Conservation (phyloP, 2,797 vertebrate species). For the Sitta carolinensis region DNA sequence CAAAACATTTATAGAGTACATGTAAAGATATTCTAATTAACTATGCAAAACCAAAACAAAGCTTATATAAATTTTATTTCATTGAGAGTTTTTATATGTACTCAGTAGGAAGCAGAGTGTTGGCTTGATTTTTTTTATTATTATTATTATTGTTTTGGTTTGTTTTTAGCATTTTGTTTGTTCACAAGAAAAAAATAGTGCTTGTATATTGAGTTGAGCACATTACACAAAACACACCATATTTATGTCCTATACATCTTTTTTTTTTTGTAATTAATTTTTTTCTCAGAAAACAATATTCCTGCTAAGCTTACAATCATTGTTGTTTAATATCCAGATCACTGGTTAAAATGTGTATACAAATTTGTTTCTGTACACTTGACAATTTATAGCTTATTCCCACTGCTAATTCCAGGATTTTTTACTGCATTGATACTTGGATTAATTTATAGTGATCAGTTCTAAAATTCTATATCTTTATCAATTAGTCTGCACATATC, state of each 20-base stretch:
- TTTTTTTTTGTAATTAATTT: not conserved
- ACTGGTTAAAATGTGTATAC: not conserved
- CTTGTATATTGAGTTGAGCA: not conserved
- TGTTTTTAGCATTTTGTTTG: not conserved
- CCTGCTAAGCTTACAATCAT: not conserved
- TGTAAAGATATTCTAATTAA: not conserved
- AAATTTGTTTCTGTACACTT: not conserved
- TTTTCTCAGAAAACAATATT: not conserved
- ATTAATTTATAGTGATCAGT: not conserved
- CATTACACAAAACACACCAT: not conserved
- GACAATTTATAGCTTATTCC: not conserved
- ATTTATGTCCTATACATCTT: not conserved
- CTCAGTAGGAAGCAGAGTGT: not conserved
- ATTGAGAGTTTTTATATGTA: not conserved
- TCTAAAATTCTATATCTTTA: not conserved
- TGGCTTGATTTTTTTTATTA: not conserved
- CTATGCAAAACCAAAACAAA: not conserved
- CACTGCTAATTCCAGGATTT: not conserved
- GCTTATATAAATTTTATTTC: rapidly evolving
- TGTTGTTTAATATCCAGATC: not conserved
- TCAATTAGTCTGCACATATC: not conserved
- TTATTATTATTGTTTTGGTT: not conserved
- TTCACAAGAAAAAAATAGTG: not conserved
- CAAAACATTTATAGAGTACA: not conserved
- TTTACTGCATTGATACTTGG: not conserved